phyloP scores from a whole-genome alignment of 1,140 invertebrate genomes.

The Sogatella furcifera region DNA sequence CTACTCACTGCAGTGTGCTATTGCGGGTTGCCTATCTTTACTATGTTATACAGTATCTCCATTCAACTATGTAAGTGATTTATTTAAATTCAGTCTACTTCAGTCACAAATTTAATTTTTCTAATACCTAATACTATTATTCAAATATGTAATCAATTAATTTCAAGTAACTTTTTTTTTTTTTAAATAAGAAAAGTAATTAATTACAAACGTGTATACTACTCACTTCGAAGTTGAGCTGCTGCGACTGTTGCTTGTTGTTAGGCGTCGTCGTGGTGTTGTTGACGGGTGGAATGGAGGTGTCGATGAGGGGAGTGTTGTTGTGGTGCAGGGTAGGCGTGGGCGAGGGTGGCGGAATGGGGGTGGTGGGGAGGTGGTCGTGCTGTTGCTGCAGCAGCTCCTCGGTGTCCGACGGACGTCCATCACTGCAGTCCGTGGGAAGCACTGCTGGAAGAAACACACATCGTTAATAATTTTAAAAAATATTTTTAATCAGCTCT shows the following conservation, averaged over 20 bases:
- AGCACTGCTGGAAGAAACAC: constrained; percentile 33
- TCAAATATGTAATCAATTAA: too few species aligned
- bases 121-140: too few species aligned
- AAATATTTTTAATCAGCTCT: too few species aligned
- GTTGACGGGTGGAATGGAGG: constrained; percentile 21
- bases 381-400: constrained; percentile 38
- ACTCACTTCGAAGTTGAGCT: constrained; percentile 18
- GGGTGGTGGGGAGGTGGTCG: constrained; percentile 34
- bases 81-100: too few species aligned
- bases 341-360: constrained; percentile 29
- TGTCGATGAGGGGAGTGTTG: constrained; percentile 20
- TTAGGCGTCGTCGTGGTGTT: not conserved
- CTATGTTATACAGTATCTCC: too few species aligned
- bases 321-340: constrained; percentile 33
- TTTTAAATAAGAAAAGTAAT: too few species aligned
- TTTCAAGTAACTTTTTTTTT: too few species aligned
- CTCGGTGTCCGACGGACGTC: constrained; percentile 43
- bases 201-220: too few species aligned
- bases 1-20: too few species aligned
- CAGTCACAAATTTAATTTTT: too few species aligned
- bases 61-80: too few species aligned
- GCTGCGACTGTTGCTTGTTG: not conserved
- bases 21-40: too few species aligned
- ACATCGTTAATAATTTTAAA: not conserved
- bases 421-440: constrained; percentile 33